Conservation (phyloP, 2,113 vertebrate genomes). For the Ardeotis arabs region DNA sequence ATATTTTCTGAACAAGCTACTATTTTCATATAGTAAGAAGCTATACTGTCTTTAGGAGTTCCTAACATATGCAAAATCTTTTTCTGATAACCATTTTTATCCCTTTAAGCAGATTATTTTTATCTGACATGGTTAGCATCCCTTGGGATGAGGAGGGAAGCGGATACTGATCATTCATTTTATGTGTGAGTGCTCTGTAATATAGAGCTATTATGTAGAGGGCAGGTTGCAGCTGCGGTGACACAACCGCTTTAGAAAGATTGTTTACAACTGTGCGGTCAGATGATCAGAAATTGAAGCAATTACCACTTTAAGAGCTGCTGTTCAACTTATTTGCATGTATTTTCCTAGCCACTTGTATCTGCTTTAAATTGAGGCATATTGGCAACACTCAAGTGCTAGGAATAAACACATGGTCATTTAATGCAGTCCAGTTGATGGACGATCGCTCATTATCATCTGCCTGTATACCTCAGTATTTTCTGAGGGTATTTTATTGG, state of each 20-base stretch:
- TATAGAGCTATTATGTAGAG: conserved; percentile 6
- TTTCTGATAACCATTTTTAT: background rate
- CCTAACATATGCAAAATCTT: background rate
- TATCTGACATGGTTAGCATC: background rate
- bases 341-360: background rate
- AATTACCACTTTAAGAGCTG: background rate
- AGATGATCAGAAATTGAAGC: conserved; percentile 13
- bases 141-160: background rate
- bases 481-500: background rate
- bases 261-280: background rate
- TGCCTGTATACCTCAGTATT: background rate
- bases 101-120: background rate
- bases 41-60: background rate
- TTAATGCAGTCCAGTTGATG: background rate
- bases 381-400: background rate
- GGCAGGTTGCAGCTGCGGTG: background rate
- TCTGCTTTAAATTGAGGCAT: background rate
- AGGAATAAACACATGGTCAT: background rate
- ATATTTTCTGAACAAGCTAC: background rate
- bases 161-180: conserved; percentile 25
- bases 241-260: background rate
- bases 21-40: background rate
- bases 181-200: conserved; percentile 8
- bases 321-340: background rate
- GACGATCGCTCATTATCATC: fast-evolving